Base-by-base conservation (phyloP, 2,888 invertebrate genomes). In the Diaprepes abbreviatus region DNA sequence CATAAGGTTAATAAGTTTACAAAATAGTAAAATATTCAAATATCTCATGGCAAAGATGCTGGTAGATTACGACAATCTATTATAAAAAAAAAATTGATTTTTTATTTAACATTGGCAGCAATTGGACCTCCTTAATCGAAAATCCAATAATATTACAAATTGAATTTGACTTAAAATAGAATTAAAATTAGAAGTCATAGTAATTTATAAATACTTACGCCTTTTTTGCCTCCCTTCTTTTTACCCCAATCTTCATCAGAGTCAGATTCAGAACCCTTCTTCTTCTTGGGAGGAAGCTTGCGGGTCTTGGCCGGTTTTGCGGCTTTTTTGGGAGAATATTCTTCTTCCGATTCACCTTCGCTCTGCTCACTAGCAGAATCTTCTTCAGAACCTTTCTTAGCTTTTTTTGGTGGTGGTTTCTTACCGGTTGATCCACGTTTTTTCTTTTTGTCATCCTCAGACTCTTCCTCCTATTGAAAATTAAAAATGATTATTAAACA, bases 231-330 rank as follows among this genome's bases (percentile, higher is more conserved):
- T 75, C 86, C 87, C 79, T 89, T 89, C 74, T 87, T 87, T 81
- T 90, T 90, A 17, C 86, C 87, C 90, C 91, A 89, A 75, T 91
- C 90, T 75, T 89, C 90, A 79, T 91, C 91, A 17, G 89, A 89
- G 74, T 91, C 91, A 21, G 88, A 88, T 72, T 90, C 90, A 2
- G 90, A 89, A 0, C 89, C 89, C 85, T 88, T 89, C 86, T 89
- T 90, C 85, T 87, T 89, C 85, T 87, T 89, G 77, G 85, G 85
- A 63, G 84, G 83, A 10, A 85, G 85, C 75, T 89, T 89, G 57
- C 84, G 81, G 2, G 83, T 82, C 78, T 89, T 89, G 66, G 86
- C 85, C 36, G 87, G 85, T 55, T 85, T 84, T 48, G 86, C 84
- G 40, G 86, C 85, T 78, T 88, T 88, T 77, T 89, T 89, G 10